Evolutionary conservation across 2,888 invertebrate species (phyloP).

Genomic region (Ephialtes manifestator): DNA sequence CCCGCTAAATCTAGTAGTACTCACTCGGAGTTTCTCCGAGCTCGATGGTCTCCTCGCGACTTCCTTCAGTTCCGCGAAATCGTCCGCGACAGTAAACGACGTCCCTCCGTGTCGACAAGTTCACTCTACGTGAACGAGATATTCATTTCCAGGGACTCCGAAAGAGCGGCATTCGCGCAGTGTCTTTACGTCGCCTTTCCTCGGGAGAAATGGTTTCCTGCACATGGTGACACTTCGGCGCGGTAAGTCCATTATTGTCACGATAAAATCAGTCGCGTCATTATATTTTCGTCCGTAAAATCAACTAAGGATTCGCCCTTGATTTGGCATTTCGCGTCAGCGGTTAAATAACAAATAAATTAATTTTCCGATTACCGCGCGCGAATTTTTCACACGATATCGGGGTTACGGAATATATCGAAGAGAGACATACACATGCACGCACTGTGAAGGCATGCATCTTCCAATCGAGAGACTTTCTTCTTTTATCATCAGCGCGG

Average conservation of each 20-base stretch:
- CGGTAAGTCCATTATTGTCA: slow-evolving; percentile 75
- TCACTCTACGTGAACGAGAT: background rate
- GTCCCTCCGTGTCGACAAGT: background rate
- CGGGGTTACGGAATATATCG: slow-evolving; percentile 44
- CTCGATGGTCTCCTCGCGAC: slow-evolving; percentile 23
- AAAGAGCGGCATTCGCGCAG: slow-evolving; percentile 46
- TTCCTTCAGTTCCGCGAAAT: slow-evolving; percentile 25
- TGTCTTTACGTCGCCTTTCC: slow-evolving; percentile 39
- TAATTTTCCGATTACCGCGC: background rate
- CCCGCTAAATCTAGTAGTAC: slow-evolving; percentile 64
- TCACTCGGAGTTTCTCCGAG: slow-evolving; percentile 59
- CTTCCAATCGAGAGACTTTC: slow-evolving; percentile 21
- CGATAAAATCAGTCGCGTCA: slow-evolving; percentile 31
- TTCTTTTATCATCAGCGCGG: slow-evolving; percentile 55
- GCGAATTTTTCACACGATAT: background rate
- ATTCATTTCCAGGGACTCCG: background rate
- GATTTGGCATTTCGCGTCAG: background rate
- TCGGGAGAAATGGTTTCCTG: slow-evolving; percentile 77
- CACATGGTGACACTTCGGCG: slow-evolving; percentile 81
- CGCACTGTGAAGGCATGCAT: background rate
- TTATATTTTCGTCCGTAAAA: slow-evolving; percentile 39
- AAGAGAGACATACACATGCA: background rate
- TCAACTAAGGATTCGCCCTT: background rate
- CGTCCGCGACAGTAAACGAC: slow-evolving; percentile 18
- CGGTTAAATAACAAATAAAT: background rate